Conservation (phyloP, 1,140 invertebrate genomes). For the Lordiphosa clarofinis region DNA sequence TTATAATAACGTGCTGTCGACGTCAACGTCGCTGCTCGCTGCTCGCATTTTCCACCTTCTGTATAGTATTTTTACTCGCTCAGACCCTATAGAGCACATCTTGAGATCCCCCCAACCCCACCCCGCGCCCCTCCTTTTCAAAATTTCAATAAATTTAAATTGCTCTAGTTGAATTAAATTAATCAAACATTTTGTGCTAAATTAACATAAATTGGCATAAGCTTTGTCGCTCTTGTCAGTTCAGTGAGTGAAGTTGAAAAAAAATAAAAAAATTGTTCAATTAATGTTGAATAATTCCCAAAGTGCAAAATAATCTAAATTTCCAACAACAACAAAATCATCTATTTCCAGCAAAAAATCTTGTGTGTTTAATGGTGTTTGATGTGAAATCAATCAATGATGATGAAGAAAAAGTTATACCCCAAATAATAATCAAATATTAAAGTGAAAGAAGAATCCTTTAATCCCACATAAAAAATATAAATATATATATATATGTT, state of each 20-base stretch:
- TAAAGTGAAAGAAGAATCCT: background rate
- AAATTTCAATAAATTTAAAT: constrained; percentile 76
- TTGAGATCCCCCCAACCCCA: too few relatives aligned
- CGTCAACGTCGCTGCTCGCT: constrained; percentile 47
- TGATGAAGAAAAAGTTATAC: too few relatives aligned
- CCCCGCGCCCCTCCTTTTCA: background rate
- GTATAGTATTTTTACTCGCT: constrained; percentile 10
- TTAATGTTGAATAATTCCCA: constrained; percentile 1
- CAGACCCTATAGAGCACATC: background rate
- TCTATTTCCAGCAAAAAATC: too few relatives aligned
- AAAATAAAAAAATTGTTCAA: constrained; percentile 16
- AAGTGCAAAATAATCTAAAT: constrained; percentile 17
- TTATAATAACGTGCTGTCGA: constrained; percentile 67
- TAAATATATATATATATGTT: constrained; percentile 30
- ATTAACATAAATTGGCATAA: constrained; percentile 76
- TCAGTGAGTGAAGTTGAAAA: constrained; percentile 16
- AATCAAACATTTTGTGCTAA: constrained; percentile 61
- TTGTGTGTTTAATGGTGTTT: too few relatives aligned
- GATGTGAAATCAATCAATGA: too few relatives aligned
- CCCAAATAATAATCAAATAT: constrained; percentile 4
- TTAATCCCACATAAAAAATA: too few relatives aligned
- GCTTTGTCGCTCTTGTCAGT: constrained; percentile 24
- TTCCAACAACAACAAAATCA: too few relatives aligned
- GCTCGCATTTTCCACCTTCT: constrained; percentile 68
- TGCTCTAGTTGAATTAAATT: constrained; percentile 74